Evolutionary conservation across 2,888 invertebrate species (phyloP).

Genomic region (Acanthosepion lycidas): DNA sequence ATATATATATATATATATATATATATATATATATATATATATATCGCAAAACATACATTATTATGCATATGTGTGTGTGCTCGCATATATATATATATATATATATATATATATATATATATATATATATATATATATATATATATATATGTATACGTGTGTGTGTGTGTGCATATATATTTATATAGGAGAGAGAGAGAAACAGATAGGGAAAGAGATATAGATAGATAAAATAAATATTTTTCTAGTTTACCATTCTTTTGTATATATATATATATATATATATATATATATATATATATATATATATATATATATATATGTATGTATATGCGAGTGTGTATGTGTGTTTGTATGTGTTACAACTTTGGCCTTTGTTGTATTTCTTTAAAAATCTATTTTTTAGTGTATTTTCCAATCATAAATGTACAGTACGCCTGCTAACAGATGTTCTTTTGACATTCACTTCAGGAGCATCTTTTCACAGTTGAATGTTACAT

Average conservation of each 20-base stretch:
- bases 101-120: conserved; percentile 14
- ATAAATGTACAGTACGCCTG: no score
- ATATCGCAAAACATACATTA: neutral
- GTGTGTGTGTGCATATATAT: no score
- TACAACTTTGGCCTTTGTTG: no score
- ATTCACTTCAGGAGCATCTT: no score
- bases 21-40: neutral
- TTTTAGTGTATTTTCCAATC: no score
- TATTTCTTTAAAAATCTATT: no score
- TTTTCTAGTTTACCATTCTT: no score
- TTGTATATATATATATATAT: neutral
- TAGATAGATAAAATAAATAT: neutral
- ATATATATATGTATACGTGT: neutral
- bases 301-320: neutral
- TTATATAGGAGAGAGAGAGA: neutral
- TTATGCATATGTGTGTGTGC: neutral
- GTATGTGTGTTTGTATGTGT: no score
- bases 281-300: neutral
- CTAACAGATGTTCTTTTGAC: no score
- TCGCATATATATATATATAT: neutral
- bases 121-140: neutral
- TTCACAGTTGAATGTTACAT: no score
- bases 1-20: no score
- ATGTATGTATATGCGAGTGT: neutral
- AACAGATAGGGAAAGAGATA: neutral